phyloP scores from a whole-genome alignment of 1,140 invertebrate genomes.

The Saccostrea echinata region DNA sequence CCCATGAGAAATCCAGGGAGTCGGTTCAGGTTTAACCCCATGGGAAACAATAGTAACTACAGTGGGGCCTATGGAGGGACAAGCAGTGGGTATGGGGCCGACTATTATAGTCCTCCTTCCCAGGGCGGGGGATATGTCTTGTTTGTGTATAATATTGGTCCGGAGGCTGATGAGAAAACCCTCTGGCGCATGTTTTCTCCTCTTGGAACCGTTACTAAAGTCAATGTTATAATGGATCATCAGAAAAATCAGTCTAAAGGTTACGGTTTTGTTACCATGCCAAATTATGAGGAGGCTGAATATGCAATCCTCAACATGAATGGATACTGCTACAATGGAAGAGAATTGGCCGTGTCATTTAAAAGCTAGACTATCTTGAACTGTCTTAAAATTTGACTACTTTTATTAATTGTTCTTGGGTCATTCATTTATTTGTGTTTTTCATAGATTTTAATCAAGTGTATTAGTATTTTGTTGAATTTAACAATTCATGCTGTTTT shows the following conservation, averaged over 20 bases:
- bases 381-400: not conserved
- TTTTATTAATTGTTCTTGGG: not conserved
- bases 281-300: slow-evolving; percentile 79
- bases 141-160: slow-evolving; percentile 81
- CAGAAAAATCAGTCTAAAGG: slow-evolving; percentile 78
- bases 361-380: slow-evolving; percentile 62
- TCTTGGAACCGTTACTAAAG: slow-evolving; percentile 79
- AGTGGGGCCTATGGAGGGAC: slow-evolving; percentile 19
- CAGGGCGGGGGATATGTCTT: slow-evolving; percentile 69
- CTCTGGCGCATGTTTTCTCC: slow-evolving; percentile 79
- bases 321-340: slow-evolving; percentile 77
- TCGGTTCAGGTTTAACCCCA: slow-evolving; percentile 53
- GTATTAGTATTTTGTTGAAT: not conserved
- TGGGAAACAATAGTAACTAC: slow-evolving; percentile 30
- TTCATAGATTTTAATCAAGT: not conserved
- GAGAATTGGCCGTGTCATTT: slow-evolving; percentile 80
- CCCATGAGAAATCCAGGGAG: slow-evolving; percentile 56
- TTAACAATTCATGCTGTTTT: not conserved
- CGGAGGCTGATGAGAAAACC: slow-evolving; percentile 77
- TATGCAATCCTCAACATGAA: slow-evolving; percentile 79
- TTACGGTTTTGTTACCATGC: slow-evolving; percentile 81
- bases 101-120: not conserved
- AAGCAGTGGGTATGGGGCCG: slow-evolving; percentile 34
- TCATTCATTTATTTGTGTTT: not conserved
- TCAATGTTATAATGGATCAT: slow-evolving; percentile 79